Evolutionary conservation across 2,888 invertebrate genomes (phyloP).

Genomic region (Octodonta nipae): DNA sequence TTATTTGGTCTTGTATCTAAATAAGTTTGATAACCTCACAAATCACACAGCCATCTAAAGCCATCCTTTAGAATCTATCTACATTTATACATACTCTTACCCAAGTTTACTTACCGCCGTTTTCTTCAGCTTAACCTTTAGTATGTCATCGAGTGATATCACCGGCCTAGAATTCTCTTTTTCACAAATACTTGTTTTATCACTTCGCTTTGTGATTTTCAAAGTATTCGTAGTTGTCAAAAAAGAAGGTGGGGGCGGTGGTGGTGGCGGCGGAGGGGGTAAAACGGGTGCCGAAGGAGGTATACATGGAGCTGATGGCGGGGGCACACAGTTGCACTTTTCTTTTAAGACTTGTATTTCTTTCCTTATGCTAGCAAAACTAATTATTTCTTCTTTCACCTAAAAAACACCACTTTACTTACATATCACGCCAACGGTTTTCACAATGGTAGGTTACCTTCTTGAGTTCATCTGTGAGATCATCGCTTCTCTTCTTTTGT

Average conservation of each 20-base stretch:
- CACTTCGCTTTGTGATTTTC: constrained; percentile 13
- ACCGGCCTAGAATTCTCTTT: constrained; percentile 19
- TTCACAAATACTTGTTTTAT: constrained; percentile 11
- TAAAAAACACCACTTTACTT: constrained; percentile 7
- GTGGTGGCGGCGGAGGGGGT: constrained; percentile 17
- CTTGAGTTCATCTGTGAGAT: constrained; percentile 16
- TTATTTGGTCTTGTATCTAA: no score
- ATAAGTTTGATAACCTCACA: no score
- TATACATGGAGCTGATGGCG: no score
- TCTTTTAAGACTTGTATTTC: constrained; percentile 16
- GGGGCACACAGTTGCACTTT: no score
- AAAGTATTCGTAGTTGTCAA: constrained; percentile 23
- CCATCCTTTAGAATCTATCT: no score
- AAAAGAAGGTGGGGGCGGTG: constrained; percentile 19
- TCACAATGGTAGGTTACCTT: neutral
- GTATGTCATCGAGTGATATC: constrained; percentile 32
- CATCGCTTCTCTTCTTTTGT: constrained; percentile 16
- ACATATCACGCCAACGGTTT: neutral
- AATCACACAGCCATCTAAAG: no score
- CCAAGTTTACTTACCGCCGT: constrained; percentile 22
- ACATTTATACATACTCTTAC: neutral
- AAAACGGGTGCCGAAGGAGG: constrained; percentile 12
- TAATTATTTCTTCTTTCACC: constrained; percentile 14
- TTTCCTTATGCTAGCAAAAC: constrained; percentile 12
- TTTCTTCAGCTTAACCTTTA: constrained; percentile 32